A percentile compares a stretch with the other conserved stretches of the same genome.
Conservation (phyloP, 1,140 invertebrate genomes). For the Leptoteleia sp. region DNA sequence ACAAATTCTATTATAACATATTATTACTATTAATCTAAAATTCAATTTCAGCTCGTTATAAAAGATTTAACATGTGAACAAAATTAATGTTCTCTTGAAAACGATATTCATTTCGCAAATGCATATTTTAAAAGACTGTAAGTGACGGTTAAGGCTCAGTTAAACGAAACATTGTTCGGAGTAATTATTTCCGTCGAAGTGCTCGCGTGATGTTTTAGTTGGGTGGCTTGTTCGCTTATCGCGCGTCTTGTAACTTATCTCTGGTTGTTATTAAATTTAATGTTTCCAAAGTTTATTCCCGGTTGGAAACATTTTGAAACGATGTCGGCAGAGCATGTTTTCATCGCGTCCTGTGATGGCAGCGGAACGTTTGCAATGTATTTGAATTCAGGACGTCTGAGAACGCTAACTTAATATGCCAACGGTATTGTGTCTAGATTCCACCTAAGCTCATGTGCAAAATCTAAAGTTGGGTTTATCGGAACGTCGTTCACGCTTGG, state of each 20-base stretch:
- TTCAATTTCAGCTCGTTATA: neutral
- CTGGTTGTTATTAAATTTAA: conserved; percentile 59
- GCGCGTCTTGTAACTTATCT: conserved; percentile 46
- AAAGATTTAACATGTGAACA: neutral
- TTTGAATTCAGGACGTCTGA: conserved; percentile 62
- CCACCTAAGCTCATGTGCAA: conserved; percentile 49
- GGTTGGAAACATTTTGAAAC: conserved; percentile 48
- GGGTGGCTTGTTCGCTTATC: conserved; percentile 46
- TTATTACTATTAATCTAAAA: no score
- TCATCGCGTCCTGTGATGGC: conserved; percentile 32
- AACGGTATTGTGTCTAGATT: conserved; percentile 65
- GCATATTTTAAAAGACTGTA: conserved; percentile 19
- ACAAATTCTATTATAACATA: no score
- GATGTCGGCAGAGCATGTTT: conserved; percentile 30
- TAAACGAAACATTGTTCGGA: conserved; percentile 17
- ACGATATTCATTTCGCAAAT: neutral
- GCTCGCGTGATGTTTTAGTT: conserved; percentile 16
- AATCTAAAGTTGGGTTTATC: conserved; percentile 61
- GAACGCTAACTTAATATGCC: conserved; percentile 61
- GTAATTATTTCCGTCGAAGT: conserved; percentile 55
- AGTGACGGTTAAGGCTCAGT: conserved; percentile 10
- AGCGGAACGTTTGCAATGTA: conserved; percentile 50
- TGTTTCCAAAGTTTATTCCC: conserved; percentile 34
- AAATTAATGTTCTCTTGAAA: conserved; percentile 7
- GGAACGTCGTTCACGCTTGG: conserved; percentile 58